Evolutionary conservation across 2,113 vertebrate genomes (phyloP).

Genomic region (Ursus arctos): DNA sequence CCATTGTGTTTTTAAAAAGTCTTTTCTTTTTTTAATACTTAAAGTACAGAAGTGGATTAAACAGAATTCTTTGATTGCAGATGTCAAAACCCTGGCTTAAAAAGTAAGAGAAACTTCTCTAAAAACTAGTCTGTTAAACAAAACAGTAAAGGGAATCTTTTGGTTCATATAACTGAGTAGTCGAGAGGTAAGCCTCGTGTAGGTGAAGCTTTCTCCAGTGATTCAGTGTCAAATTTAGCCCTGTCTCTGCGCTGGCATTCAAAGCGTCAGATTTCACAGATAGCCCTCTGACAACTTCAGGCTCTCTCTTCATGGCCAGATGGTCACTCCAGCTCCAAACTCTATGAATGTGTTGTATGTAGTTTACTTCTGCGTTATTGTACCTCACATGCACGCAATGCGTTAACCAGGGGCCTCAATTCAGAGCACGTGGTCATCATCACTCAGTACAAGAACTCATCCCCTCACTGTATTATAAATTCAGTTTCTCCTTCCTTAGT

Average conservation of each 20-base stretch:
- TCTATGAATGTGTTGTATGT: too few species aligned
- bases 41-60: not conserved
- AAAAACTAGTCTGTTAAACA: not conserved
- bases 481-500: not conserved
- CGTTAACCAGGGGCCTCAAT: not conserved
- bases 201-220: not conserved
- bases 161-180: not conserved
- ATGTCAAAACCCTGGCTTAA: not conserved
- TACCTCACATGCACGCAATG: not conserved
- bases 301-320: not conserved
- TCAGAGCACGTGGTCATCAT: not conserved
- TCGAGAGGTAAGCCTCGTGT: not conserved
- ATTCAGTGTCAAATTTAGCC: not conserved
- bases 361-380: not conserved
- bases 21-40: not conserved
- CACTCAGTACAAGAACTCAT: not conserved
- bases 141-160: slow-evolving; percentile 6
- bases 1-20: not conserved
- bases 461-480: not conserved
- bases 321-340: not conserved
- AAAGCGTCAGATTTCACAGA: not conserved
- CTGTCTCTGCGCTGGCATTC: not conserved
- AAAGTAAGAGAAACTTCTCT: not conserved
- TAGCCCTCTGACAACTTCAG: not conserved
- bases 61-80: not conserved